Evolutionary conservation across 2,888 invertebrate species (phyloP).

Genomic region (Chrysotoxum bicinctum): DNA sequence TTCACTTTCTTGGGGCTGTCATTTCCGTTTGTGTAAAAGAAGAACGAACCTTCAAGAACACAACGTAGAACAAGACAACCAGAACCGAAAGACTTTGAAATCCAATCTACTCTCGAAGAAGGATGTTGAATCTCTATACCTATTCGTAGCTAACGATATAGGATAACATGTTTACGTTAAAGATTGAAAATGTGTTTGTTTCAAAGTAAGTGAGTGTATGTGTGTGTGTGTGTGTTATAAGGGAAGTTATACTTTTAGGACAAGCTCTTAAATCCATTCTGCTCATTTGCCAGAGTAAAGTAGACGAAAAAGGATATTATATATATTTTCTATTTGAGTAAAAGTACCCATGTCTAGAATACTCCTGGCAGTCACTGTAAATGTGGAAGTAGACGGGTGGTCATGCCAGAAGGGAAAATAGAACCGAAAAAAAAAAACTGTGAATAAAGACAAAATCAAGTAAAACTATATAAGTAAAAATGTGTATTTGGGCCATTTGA

Average conservation of each 20-base stretch:
- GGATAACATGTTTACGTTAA: constrained; percentile 34
- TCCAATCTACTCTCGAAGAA: constrained; percentile 67
- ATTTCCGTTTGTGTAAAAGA: constrained; percentile 65
- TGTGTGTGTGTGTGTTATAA: background rate
- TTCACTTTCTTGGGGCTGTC: constrained; percentile 76
- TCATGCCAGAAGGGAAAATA: constrained; percentile 27
- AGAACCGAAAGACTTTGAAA: constrained; percentile 71
- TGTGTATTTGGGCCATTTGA: constrained; percentile 69
- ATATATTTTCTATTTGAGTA: constrained; percentile 42
- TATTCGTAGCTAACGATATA: background rate
- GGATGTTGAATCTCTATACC: constrained; percentile 33
- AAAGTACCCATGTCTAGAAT: constrained; percentile 40
- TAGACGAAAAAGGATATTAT: constrained; percentile 68
- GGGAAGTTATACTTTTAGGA: background rate
- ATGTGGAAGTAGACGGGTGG: constrained; percentile 44
- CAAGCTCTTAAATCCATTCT: constrained; percentile 64
- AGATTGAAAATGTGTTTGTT: constrained; percentile 29
- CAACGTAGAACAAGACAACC: constrained; percentile 70
- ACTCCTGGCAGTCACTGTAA: constrained; percentile 1
- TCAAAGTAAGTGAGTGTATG: constrained; percentile 20
- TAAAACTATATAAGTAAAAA: constrained; percentile 42
- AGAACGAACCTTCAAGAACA: constrained; percentile 66
- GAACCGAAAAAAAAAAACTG: constrained; percentile 18
- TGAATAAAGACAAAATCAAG: constrained; percentile 51
- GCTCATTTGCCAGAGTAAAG: constrained; percentile 64